Evolutionary conservation across 2,797 vertebrate species (phyloP).

Genomic region (Syndactyla subalaris): DNA sequence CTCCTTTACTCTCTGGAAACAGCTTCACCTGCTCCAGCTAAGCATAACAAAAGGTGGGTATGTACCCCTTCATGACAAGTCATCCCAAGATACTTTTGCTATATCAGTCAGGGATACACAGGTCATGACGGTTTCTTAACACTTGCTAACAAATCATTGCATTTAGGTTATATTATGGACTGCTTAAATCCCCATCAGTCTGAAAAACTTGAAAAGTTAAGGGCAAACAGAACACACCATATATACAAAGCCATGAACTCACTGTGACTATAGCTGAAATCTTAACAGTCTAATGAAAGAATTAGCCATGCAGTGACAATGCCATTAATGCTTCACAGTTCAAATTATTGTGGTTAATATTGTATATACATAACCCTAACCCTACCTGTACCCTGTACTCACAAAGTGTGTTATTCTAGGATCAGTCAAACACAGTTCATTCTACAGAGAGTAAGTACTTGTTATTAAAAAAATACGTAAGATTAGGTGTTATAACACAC

Average conservation of each 20-base stretch:
- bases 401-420: not conserved
- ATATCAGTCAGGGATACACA: not conserved
- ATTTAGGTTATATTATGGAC: not conserved
- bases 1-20: not conserved
- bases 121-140: not conserved
- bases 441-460: not conserved
- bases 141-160: not conserved
- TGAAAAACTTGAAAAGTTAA: not conserved
- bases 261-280: not conserved
- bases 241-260: not conserved
- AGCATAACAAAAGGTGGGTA: not conserved
- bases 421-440: not conserved
- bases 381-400: not conserved
- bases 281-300: not conserved
- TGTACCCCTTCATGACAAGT: not conserved
- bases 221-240: not conserved
- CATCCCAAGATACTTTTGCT: not conserved
- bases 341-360: not conserved
- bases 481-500: not conserved
- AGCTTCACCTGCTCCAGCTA: not conserved
- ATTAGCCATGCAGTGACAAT: not conserved
- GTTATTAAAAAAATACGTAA: not conserved
- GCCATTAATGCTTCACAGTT: not conserved
- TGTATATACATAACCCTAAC: not conserved
- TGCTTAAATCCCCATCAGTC: not conserved